phyloP scores from a whole-genome alignment of 1,140 invertebrate genomes.

The Drosophila murphyi region DNA sequence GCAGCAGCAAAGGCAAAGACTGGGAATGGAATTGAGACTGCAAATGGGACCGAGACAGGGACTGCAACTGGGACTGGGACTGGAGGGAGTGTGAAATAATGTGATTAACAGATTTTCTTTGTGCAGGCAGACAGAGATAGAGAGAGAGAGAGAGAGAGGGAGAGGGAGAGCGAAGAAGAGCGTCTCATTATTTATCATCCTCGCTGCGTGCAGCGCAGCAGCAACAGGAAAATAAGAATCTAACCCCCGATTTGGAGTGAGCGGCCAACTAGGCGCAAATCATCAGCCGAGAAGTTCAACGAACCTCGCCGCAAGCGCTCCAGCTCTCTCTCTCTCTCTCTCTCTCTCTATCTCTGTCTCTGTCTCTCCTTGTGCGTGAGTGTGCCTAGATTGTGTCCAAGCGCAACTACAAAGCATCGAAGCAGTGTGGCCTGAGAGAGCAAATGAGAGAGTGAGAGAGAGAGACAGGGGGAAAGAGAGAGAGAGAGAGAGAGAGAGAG shows the following conservation, averaged over 20 bases:
- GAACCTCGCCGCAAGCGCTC: slow-evolving; percentile 54
- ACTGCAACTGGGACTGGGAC: slow-evolving; percentile 10
- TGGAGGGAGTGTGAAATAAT: slow-evolving; percentile 44
- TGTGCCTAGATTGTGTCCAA: slow-evolving; percentile 50
- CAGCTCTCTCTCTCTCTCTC: slow-evolving; percentile 17
- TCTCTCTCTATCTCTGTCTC: slow-evolving; percentile 24
- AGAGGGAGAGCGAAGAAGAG: slow-evolving; percentile 9
- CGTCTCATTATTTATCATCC: slow-evolving; percentile 72
- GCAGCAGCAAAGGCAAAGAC: slow-evolving; percentile 13
- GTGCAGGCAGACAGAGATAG: slow-evolving; percentile 1
- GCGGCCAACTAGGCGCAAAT: slow-evolving; percentile 63
- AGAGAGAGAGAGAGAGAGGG: slow-evolving; percentile 9
- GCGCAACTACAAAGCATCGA: slow-evolving; percentile 32
- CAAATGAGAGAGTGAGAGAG: background rate
- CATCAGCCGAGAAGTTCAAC: slow-evolving; percentile 69
- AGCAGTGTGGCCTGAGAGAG: background rate
- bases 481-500: background rate
- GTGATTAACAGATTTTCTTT: slow-evolving; percentile 71
- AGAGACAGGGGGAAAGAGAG: background rate
- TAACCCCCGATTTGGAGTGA: slow-evolving; percentile 58
- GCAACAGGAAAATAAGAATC: slow-evolving; percentile 61
- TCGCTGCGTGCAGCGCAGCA: slow-evolving; percentile 39
- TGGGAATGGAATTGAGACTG: slow-evolving; percentile 15
- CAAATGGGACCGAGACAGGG: background rate
- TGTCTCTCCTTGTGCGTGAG: background rate